Base-by-base conservation (phyloP, 2,888 invertebrate species). In the Adelognathus sp. region DNA sequence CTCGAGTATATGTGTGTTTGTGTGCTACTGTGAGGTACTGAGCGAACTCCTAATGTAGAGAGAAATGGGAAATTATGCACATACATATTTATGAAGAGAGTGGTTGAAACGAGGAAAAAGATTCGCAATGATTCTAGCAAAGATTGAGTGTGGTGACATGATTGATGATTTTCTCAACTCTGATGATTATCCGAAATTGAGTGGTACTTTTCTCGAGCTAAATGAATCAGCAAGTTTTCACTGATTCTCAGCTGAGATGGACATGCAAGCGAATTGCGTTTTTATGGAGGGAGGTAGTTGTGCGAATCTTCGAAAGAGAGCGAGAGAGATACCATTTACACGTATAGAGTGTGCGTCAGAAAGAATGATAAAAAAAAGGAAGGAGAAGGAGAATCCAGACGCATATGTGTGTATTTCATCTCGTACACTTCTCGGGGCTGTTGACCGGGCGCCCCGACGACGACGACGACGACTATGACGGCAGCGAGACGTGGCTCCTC, bases 401-500 rank as follows among this genome's bases (percentile, higher is more conserved):
- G n/a, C 21, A 63, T 56, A 69, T 29, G 27, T 41, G 24, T 56
- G 27, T 41, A 31, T 56, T 33, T 7, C 18, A 41, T 74, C 74
- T 54, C 54, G 18, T 44, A 44, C 21, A 29, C 16, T 58, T 3
- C 63, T 66, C 60, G 87, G 86, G 88, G 86, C 84, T 87, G 86
- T 86, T 88, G 89, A 89, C 88, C 88, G 88, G 84, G 84, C 85
- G 81, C 82, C 82, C 84, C 36, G 36, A 64, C 36, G 41, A 39
- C 72, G 63, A 21, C 21, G 54, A 63, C 56, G 41, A 67, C 56
- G 69, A 54, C 6, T 56, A 39, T 39, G 73, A 69, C 64, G 71
- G 61, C 71, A 50, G 71, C 69, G 66, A 66, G 70, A 75, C 79
- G 61, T 41, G 66, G 69, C 61, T 81, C 84, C 86, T 83, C 83